Conservation (phyloP, 1,140 invertebrate genomes). For the Idris sp. region DNA sequence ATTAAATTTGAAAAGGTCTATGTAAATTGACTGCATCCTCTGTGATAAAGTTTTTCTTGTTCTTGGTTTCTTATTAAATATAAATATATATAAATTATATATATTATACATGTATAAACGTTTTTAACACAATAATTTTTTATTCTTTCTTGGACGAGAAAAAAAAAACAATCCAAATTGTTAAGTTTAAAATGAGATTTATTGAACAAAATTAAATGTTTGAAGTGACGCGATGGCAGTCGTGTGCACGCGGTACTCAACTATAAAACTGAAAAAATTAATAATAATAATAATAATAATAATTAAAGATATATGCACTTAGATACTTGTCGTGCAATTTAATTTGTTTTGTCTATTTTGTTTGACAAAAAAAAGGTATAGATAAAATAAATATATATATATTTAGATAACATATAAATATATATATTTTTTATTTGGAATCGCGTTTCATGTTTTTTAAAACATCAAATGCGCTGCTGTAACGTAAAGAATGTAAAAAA, state of each 20-base stretch:
- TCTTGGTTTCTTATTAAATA: slow-evolving; percentile 2
- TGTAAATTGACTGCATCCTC: slow-evolving; percentile 38
- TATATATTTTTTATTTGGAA: slow-evolving; percentile 47
- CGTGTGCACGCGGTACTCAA: slow-evolving; percentile 37
- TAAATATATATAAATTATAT: too few relatives aligned
- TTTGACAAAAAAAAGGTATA: slow-evolving; percentile 24
- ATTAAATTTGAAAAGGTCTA: background rate
- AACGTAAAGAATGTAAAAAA: slow-evolving; percentile 47
- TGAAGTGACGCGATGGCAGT: slow-evolving; percentile 19
- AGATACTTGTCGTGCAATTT: slow-evolving; percentile 50
- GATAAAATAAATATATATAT: slow-evolving; percentile 13
- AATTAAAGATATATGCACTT: slow-evolving; percentile 30
- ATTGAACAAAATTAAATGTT: slow-evolving; percentile 26
- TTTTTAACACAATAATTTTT: too few relatives aligned
- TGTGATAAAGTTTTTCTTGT: slow-evolving; percentile 45
- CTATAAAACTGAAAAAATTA: slow-evolving; percentile 33
- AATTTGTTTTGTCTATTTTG: slow-evolving; percentile 29
- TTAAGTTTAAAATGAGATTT: slow-evolving; percentile 50
- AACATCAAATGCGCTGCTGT: slow-evolving; percentile 12
- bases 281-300: too few relatives aligned
- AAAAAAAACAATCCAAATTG: slow-evolving; percentile 25
- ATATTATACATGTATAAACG: too few relatives aligned
- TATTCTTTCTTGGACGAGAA: slow-evolving; percentile 11
- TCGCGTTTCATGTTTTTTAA: slow-evolving; percentile 11
- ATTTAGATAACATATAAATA: too few relatives aligned